These are phyloP conservation scores for Smittia aterrima DNA, from an alignment of 2,888 invertebrate genomes.

Conservation along the genomic window DNA sequence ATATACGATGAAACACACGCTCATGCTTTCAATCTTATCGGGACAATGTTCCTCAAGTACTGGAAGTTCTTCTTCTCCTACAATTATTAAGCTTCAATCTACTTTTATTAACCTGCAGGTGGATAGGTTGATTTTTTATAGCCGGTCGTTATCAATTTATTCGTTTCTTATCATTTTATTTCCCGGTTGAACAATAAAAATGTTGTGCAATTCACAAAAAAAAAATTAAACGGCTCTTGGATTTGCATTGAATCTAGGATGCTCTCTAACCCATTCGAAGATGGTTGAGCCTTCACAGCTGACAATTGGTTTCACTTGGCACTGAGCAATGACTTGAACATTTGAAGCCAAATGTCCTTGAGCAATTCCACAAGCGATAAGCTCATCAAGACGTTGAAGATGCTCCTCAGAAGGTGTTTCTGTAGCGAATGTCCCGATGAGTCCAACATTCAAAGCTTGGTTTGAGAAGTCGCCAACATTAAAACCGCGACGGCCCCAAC, in stretches of 20 bases:
- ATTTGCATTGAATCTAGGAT: background rate
- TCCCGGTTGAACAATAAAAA: too few species aligned
- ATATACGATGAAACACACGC: slow-evolving; percentile 64
- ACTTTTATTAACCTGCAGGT: too few species aligned
- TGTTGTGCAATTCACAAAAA: too few species aligned
- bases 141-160: too few species aligned
- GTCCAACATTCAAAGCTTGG: background rate
- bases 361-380: background rate
- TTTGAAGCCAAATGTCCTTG: background rate
- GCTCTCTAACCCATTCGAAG: background rate
- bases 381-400: background rate
- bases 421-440: background rate
- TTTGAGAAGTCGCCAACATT: background rate
- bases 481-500: background rate
- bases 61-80: background rate
- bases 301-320: background rate
- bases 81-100: background rate
- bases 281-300: background rate
- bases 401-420: background rate
- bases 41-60: background rate
- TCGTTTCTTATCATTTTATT: too few species aligned
- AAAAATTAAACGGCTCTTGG: too few species aligned
- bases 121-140: too few species aligned
- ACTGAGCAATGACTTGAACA: background rate
- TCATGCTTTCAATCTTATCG: background rate